Evolutionary conservation across 2,113 vertebrate species (phyloP), one percentile per base, ranked within the genome.

Genomic region (Furnarius figulus): DNA sequence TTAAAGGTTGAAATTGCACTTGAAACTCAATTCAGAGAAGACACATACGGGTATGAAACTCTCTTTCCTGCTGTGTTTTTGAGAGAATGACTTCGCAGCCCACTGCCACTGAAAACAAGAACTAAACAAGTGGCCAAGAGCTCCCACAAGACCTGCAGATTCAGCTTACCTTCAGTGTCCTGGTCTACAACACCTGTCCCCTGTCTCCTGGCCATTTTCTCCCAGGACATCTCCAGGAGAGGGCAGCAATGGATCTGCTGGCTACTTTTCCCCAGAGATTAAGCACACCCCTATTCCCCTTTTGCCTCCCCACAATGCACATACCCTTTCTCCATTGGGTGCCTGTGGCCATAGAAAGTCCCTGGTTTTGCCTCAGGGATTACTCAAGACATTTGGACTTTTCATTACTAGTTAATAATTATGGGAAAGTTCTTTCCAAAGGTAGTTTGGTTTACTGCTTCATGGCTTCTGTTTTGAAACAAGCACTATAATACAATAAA

Each of bases 211-310:
- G 73, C 19, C 91, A 59, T 85, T 94, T 72, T 87, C 73, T 62
- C 89, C 86, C 55, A 79, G 56, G 79, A 78, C 83, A 61, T 70
- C 37, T 97, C 97, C 97, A 97, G 97, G 80, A 97, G 97, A 97
- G 95, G 97, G 97, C 97, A 97, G 97, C 84, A 97, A 96, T 97
- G 85, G 90, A 93, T 97, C 92, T 97, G 76, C 52, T 81, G 89
- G 63, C 25, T 87, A 11, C 37, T 79, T 63, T 86, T 67, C 77
- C 63, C 61, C 42, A 12, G 46, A 66, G 73, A 61, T 46, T 33
- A 82, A 70, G 19, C 33, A 40, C 14, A 44, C 24, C 7, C 19
- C 1, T 4, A 52, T 27, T 24, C 13, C 0, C 37, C 24, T 35
- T 37, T 4, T 22, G 5, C 7, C 6, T 62, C 16, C 19, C 31